Evolutionary conservation across 2,797 vertebrate species (phyloP), one percentile per base, ranked within the genome.

Genomic region (Paratrypauchen microcephalus): DNA sequence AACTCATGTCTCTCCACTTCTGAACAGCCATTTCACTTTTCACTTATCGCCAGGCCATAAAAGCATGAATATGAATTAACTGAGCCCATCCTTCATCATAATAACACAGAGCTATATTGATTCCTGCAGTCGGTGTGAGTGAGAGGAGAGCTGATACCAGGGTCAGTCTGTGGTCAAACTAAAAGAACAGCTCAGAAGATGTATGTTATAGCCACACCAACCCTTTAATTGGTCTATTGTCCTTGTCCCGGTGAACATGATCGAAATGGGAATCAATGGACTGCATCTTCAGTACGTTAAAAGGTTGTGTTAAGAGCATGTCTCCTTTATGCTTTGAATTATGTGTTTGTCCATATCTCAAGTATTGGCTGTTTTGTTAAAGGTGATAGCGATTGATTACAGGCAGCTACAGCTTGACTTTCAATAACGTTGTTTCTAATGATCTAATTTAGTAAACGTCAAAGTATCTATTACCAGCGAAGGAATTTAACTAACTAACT

Each of bases 51-150:
- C 63, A 76, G 66, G 74, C 73, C 75, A 84, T 87, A 84, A 88
- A 87, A 85, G 83, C 85, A 89, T 80, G 74, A 88, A 88, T 88
- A 81, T 81, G 80, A 91, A 92, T 79, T 80, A 86, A 84, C 70
- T 39, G 62, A 67, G 1, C 75, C 63, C 79, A 92, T 92, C 86
- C 84, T 84, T 91, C 87, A 88, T 89, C 85, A 88, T 85, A 82
- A 81, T 88, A 62, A 68, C 73, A 45, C 79, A 75, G 79, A 88
- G 85, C 89, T 88, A 83, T 83, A 92, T 91, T 76, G 89, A 88
- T 89, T 91, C 78, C 61, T 69, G 69, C 66, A 11, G 0, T 57
- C 77, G 39, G 71, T 62, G 79, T 84, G 81, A 81, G 83, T 83
- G 75, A 58, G 80, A 80, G 78, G 75, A 54, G 28, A n/a, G 63